Conservation (phyloP, 1,140 invertebrate species). For the Delia radicum region DNA sequence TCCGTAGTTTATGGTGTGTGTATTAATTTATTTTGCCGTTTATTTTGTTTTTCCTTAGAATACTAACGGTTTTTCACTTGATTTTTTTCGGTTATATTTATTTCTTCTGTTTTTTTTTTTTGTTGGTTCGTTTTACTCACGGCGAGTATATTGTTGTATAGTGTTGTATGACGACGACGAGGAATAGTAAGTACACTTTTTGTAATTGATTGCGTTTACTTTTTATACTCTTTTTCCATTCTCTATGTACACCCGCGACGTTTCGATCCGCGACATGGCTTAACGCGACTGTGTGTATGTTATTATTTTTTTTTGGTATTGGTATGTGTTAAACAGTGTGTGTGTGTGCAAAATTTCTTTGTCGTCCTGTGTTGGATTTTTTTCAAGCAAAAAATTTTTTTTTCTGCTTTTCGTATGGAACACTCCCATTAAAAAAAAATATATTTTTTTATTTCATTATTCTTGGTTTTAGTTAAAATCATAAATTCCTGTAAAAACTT, state of each 20-base stretch:
- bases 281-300: slow-evolving; percentile 24
- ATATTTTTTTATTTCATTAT: neutral
- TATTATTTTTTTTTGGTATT: neutral
- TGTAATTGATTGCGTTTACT: slow-evolving; percentile 25
- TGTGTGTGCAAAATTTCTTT: slow-evolving; percentile 18
- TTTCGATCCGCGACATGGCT: slow-evolving; percentile 29
- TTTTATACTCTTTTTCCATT: slow-evolving; percentile 31
- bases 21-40: slow-evolving; percentile 27
- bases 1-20: neutral
- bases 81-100: neutral
- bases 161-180: slow-evolving; percentile 13
- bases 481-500: no score
- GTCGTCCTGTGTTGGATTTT: slow-evolving; percentile 8
- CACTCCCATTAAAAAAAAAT: slow-evolving; percentile 1
- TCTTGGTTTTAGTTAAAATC: neutral
- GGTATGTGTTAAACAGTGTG: neutral
- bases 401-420: neutral
- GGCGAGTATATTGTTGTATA: neutral
- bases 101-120: neutral
- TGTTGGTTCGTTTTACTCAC: neutral
- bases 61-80: no score
- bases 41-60: slow-evolving; percentile 1
- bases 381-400: slow-evolving; percentile 4
- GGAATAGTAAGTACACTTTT: slow-evolving; percentile 9
- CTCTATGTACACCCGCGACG: slow-evolving; percentile 30